These are phyloP conservation scores for Himalopsyche phryganea DNA, from an alignment of 1,140 invertebrate species.

Conservation along the genomic window DNA sequence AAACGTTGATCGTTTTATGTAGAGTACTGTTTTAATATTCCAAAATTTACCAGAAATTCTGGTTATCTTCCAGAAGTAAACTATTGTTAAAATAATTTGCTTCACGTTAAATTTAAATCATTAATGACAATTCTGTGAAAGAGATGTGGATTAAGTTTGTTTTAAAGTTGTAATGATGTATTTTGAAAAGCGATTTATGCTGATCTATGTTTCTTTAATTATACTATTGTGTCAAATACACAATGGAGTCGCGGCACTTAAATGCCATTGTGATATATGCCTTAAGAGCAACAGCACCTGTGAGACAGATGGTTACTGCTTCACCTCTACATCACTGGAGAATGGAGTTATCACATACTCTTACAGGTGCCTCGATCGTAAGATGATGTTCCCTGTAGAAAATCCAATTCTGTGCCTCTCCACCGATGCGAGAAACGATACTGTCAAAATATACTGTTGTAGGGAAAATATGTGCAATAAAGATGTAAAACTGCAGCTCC, in stretches of 20 bases:
- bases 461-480: constrained; percentile 63
- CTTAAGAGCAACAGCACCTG: constrained; percentile 75
- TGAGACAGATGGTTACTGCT: constrained; percentile 84
- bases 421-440: constrained; percentile 46
- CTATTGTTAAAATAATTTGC: too few species aligned
- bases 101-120: too few species aligned
- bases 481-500: constrained; percentile 53
- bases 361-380: constrained; percentile 52
- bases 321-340: constrained; percentile 69
- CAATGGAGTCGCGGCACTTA: constrained; percentile 51
- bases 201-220: too few species aligned
- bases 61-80: too few species aligned
- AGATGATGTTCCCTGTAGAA: constrained; percentile 39
- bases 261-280: constrained; percentile 77
- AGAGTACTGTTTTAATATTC: too few species aligned
- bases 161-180: too few species aligned
- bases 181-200: too few species aligned
- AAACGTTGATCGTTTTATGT: too few species aligned
- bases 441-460: constrained; percentile 65
- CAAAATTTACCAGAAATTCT: too few species aligned
- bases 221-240: constrained; percentile 4
- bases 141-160: too few species aligned
- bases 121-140: too few species aligned
- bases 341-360: constrained; percentile 61
- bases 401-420: constrained; percentile 46